Evolutionary conservation across 2,113 vertebrate genomes (phyloP).

Genomic region (Cryptotis parvus): DNA sequence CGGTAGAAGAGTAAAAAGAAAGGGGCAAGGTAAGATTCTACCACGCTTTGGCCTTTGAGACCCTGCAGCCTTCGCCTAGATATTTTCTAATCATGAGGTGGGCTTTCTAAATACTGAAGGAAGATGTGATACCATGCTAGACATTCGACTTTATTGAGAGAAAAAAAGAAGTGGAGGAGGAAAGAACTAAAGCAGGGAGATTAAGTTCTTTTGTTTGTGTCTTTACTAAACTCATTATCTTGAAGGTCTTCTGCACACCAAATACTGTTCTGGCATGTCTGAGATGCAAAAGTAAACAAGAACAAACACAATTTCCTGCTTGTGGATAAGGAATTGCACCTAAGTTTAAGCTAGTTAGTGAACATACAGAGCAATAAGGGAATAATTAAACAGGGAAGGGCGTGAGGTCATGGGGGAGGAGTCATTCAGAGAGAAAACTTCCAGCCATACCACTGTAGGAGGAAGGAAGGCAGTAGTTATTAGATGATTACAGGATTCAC

Average conservation of each 20-base stretch:
- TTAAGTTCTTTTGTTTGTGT: not conserved
- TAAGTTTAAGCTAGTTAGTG: not conserved
- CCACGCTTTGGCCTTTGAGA: too few relatives aligned
- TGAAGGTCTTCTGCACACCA: not conserved
- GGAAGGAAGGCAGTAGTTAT: not conserved
- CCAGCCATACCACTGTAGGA: not conserved
- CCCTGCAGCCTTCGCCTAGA: too few relatives aligned
- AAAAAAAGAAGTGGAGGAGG: not conserved
- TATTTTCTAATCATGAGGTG: not conserved
- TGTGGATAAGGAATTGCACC: not conserved
- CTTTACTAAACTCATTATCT: too few relatives aligned
- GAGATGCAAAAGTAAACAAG: not conserved
- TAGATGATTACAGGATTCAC: not conserved
- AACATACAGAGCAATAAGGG: not conserved
- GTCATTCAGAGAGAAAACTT: not conserved
- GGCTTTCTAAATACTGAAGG: not conserved
- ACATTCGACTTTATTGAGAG: not conserved
- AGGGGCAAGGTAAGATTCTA: too few relatives aligned
- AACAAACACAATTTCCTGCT: not conserved
- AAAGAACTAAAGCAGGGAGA: not conserved
- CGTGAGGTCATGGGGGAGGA: rapidly evolving
- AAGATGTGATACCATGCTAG: not conserved
- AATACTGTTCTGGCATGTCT: not conserved
- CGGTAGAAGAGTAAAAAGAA: too few relatives aligned
- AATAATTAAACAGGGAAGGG: not conserved